Base-by-base conservation (phyloP, 2,888 invertebrate species). In the Pedicia rivosa region DNA sequence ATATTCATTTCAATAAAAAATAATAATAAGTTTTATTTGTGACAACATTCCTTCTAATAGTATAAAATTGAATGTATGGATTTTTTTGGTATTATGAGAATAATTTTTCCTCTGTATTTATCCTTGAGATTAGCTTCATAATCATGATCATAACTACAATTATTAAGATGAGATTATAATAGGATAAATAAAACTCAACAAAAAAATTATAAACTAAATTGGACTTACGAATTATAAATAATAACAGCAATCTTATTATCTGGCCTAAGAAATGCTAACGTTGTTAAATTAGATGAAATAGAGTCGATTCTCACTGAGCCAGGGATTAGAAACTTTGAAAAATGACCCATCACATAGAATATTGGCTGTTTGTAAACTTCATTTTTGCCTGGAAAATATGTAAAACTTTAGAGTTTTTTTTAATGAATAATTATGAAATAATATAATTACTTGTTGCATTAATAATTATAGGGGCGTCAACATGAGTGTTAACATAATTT, bases 351-450 rank as follows among this genome's bases (percentile, higher is more conserved):
- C 0, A 74, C 76, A 53, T 91, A 92, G 55, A 70, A 91, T 69
- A 81, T 78, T 0, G 91, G 91, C 49, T 91, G 87, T 50, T 90
- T 90, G 52, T 81, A 81, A 55, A 91, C 86, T 56, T 86, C 82
- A 42, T 74, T 72, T n/a, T 42, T 48, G 39, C 46, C 58, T 57
- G 26, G 10, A 40, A 20, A 2, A 31, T 41, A 40, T 80, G 20
- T n/a, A 19, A 19, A n/a, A 31, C 4, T n/a, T n/a, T n/a, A 7
- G 6, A 7, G 3, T 24, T 25, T 2, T 24, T 10, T 34, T 7
- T 10, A 13, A 17, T 8, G 5, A 29, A 16, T 27, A 10, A 29
- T 3, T 15, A 5, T 7, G 3, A 26, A 27, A 16, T 24, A 15
- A 7, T 12, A 20, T 15, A 10, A 13, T 37, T 40, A 56, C 55